These are phyloP conservation scores for Corbicula japonica DNA, from an alignment of 2,888 invertebrate species.

Conservation along the genomic window DNA sequence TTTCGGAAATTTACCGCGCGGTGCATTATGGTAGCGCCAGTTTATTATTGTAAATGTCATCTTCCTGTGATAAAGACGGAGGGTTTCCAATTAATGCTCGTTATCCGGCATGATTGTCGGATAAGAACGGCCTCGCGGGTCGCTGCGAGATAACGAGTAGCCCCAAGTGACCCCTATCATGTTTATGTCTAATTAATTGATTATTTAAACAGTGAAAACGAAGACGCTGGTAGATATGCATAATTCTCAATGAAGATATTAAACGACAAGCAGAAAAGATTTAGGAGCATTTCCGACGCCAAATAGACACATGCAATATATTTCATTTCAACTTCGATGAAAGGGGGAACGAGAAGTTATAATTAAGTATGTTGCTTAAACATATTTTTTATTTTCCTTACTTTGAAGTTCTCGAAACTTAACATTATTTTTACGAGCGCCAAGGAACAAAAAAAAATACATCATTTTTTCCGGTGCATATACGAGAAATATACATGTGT, in stretches of 20 bases:
- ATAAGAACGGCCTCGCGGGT: constrained; percentile 32
- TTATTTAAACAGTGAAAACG: constrained; percentile 65
- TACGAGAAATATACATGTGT: no score
- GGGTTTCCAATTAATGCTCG: constrained; percentile 50
- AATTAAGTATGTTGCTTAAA: no score
- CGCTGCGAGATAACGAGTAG: constrained; percentile 44
- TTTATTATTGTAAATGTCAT: constrained; percentile 60
- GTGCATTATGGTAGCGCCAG: constrained; percentile 43
- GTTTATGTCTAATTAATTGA: constrained; percentile 60
- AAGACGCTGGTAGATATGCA: constrained; percentile 38
- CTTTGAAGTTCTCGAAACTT: no score
- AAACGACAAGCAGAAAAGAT: constrained; percentile 29
- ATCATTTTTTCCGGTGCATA: no score
- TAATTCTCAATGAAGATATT: constrained; percentile 42
- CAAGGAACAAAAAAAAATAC: no score
- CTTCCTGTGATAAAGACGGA: constrained; percentile 32
- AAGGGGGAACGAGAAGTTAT: no score
- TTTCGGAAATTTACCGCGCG: constrained; percentile 25
- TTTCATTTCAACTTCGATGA: no score
- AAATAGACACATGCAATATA: no score
- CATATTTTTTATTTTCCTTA: no score
- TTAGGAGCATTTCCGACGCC: constrained; percentile 21
- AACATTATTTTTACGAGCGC: no score
- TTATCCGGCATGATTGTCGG: constrained; percentile 18
- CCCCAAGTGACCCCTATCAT: constrained; percentile 54